Base-by-base conservation (phyloP, 1,140 invertebrate species). In the Solenopsis invicta region DNA sequence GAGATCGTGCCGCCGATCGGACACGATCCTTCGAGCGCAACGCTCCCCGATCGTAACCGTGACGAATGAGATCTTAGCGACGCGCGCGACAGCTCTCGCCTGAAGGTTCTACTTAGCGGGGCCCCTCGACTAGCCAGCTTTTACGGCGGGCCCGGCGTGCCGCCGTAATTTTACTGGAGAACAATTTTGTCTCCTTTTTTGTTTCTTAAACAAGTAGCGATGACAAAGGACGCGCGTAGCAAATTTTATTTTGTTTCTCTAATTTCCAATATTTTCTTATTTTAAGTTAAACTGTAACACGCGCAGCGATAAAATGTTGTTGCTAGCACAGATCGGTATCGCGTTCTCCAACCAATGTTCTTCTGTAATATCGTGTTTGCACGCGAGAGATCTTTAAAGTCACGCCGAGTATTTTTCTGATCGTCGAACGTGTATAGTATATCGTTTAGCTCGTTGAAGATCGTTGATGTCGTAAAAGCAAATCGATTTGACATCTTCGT, bases 1-100 rank as follows among this genome's bases (percentile, higher is more conserved):
- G 72, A 84, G 80, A 84, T 84, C 69, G 29, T 84, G 80, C 80
- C 80, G 24, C 54, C 80, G 69, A 84, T 84, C 80, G 37, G 80
- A 75, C 80, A 59, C 67, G 80, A 82, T 61, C 37, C 80, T 82
- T 82, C 80, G 54, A 54, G 69, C 29, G 69, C 80, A 74, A 74
- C 69, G 62, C 54, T 84, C 24, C 18, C 80, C 41, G 69, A 84
- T 75, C 80, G 54, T 41, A 74, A 75, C 41, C 80, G 80, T 75
- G 80, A 84, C 80, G 80, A 84, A 84, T 62, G 69, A 84, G 69
- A 84, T 84, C 80, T 84, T 69, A 61, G 41, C 54, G 45, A 74
- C 54, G 80, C 80, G 80, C 80, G 80, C 69, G 80, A 84, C 80
- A 84, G 80, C 54, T 75, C 54, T 84, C 54, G 67, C 24, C 24